Percentiles rank a stretch among this genome's conserved stretches.
Conservation (phyloP, 1,140 invertebrate genomes). For the Drosophila tropicalis region DNA sequence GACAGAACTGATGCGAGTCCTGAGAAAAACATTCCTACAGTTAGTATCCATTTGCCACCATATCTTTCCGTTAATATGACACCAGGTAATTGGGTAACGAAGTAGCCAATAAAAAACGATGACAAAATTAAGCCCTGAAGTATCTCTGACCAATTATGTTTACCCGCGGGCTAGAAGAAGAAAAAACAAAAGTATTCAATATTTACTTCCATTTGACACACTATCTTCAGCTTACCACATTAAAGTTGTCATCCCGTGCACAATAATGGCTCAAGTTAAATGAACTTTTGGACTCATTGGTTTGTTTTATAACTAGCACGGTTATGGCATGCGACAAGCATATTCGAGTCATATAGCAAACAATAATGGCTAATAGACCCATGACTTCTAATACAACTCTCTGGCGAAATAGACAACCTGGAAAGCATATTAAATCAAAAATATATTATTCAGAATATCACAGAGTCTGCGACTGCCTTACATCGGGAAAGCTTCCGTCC, state of each 20-base stretch:
- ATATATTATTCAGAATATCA: too few relatives aligned
- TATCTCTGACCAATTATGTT: conserved; percentile 3
- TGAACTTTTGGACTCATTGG: background rate
- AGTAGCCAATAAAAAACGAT: conserved; percentile 89
- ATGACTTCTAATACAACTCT: conserved; percentile 28
- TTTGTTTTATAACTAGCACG: conserved; percentile 10
- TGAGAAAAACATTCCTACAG: conserved; percentile 87
- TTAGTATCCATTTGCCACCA: conserved; percentile 84
- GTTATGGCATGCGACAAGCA: conserved; percentile 45
- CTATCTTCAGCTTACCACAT: background rate
- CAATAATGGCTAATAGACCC: conserved; percentile 38
- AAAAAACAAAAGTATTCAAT: background rate
- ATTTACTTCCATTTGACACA: background rate
- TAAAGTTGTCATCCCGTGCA: background rate
- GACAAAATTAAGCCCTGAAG: conserved; percentile 78
- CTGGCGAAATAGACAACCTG: conserved; percentile 17
- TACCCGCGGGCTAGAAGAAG: background rate
- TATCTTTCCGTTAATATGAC: conserved; percentile 89
- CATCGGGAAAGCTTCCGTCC: conserved; percentile 9
- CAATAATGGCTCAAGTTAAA: background rate
- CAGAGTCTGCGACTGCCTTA: background rate
- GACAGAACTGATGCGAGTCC: conserved; percentile 85
- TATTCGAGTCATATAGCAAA: conserved; percentile 32
- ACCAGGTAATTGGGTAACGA: conserved; percentile 88
- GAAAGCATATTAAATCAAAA: background rate